These are phyloP conservation scores for Gymnosoma rotundatum DNA, from an alignment of 2,888 invertebrate genomes.

Conservation along the genomic window DNA sequence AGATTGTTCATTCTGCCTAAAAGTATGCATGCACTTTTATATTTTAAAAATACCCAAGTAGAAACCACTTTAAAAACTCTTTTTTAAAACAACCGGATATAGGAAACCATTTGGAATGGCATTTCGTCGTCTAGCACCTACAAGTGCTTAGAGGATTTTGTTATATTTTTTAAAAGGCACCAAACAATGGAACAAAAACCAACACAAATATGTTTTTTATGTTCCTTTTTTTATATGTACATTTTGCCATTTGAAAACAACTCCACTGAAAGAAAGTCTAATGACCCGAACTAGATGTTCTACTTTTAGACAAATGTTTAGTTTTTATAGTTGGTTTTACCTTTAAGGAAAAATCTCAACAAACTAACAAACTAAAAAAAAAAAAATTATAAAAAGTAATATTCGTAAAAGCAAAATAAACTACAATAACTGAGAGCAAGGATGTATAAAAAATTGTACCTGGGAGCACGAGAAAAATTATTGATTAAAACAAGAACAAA, in stretches of 20 bases:
- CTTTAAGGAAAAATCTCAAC: conserved; percentile 26
- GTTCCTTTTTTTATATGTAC: conserved; percentile 11
- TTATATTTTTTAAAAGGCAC: conserved; percentile 29
- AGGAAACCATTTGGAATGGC: conserved; percentile 47
- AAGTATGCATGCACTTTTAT: conserved; percentile 23
- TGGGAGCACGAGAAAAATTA: not conserved
- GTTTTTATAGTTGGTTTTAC: conserved; percentile 50
- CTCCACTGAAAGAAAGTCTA: conserved; percentile 48
- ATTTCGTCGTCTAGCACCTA: conserved; percentile 32
- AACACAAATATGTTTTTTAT: conserved; percentile 15
- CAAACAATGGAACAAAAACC: conserved; percentile 42
- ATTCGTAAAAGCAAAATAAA: not conserved
- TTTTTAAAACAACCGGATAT: conserved; percentile 29
- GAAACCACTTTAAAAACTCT: conserved; percentile 4
- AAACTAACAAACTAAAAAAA: not conserved
- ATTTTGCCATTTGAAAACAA: conserved; percentile 33
- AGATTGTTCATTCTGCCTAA: conserved; percentile 16
- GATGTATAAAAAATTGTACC: not conserved
- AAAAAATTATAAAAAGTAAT: not conserved
- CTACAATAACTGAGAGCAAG: conserved; percentile 7
- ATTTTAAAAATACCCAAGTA: conserved; percentile 1
- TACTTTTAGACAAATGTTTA: conserved; percentile 56
- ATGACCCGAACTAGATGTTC: conserved; percentile 64
- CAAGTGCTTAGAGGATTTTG: conserved; percentile 25
- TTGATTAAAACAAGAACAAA: not conserved